Evolutionary conservation across 2,797 vertebrate species (phyloP), one percentile per base, ranked within the genome.

Genomic region (Petrocephalus sullivani): DNA sequence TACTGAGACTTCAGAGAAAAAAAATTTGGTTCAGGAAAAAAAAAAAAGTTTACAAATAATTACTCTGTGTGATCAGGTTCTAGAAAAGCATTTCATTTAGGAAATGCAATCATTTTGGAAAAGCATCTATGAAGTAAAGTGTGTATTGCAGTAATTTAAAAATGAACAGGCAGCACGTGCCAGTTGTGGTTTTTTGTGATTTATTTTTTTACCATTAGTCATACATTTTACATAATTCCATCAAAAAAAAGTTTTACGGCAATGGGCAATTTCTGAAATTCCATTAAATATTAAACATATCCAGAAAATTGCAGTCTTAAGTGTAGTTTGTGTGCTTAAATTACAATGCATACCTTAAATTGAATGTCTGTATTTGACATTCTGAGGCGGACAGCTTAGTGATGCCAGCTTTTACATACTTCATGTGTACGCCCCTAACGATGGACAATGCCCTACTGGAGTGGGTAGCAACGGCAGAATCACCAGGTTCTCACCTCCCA

Each of bases 401-500:
- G 28, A 19, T 41, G 71, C 14, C 14, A 78, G 61, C 9, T 12
- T 67, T 67, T 67, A 67, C 28, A 67, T 28, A 67, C 23, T 67
- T 28, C 21, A 64, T 9, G 28, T 71, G 28, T 78, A 23, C 16
- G 9, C n/a, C 78, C 8, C 19, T 19, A 37, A 33, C 5, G 2
- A 57, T 0, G 83, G 54, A 57, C 83, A 28, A 57, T 57, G 54
- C 16, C 53, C 83, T 57, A 14, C 28, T 85, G 81, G 19, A 84
- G 49, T 84, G 81, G 23, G 84, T 85, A 58, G 53, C 28, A 85
- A 85, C 23, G 33, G 2, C 84, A 58, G 54, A 28, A 57, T 57
- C 84, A 85, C 54, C 84, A 57, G n/a, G 84, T 85, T 85, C 54
- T 85, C 84, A 37, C 23, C 21, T 85, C 33, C 53, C 14, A 33